These are phyloP conservation scores for Ariopsis seemanni DNA, from an alignment of 2,113 vertebrate genomes.

Conservation along the genomic window DNA sequence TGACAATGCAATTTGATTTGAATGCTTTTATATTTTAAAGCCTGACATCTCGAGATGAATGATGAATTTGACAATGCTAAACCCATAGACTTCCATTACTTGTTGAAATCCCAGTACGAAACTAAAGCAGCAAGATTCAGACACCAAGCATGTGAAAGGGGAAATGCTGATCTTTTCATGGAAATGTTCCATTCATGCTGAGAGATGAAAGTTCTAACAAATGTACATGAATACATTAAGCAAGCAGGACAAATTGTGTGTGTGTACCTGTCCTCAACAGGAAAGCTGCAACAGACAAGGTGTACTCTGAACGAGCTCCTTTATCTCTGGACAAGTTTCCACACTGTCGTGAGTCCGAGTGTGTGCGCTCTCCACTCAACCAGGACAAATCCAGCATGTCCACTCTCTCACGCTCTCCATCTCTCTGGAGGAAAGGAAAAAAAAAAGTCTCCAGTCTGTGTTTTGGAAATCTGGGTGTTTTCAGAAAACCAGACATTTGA, in stretches of 20 bases:
- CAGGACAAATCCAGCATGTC: constrained; percentile 3
- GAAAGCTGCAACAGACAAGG: constrained; percentile 73
- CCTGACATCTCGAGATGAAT: background rate
- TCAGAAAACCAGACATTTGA: background rate
- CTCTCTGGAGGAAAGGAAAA: background rate
- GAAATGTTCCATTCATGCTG: background rate
- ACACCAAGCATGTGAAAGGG: too few relatives aligned
- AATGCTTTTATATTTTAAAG: background rate
- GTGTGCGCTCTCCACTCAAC: background rate
- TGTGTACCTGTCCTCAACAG: constrained; percentile 54
- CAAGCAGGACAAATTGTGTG: background rate
- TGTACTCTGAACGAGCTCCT: constrained; percentile 55
- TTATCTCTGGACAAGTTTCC: constrained; percentile 28
- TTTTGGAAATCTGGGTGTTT: background rate
- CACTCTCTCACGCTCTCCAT: background rate
- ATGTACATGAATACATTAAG: background rate
- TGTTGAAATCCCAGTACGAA: too few relatives aligned
- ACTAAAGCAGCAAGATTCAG: too few relatives aligned
- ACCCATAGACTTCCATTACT: background rate
- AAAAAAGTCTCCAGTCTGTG: background rate
- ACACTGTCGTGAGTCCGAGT: constrained; percentile 11
- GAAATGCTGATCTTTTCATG: background rate
- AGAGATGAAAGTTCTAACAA: background rate
- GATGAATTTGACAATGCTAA: background rate
- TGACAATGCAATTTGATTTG: background rate